Evolutionary conservation across 23 tunicate species (phyloP).

Genomic region (Phallusia fumigata): DNA sequence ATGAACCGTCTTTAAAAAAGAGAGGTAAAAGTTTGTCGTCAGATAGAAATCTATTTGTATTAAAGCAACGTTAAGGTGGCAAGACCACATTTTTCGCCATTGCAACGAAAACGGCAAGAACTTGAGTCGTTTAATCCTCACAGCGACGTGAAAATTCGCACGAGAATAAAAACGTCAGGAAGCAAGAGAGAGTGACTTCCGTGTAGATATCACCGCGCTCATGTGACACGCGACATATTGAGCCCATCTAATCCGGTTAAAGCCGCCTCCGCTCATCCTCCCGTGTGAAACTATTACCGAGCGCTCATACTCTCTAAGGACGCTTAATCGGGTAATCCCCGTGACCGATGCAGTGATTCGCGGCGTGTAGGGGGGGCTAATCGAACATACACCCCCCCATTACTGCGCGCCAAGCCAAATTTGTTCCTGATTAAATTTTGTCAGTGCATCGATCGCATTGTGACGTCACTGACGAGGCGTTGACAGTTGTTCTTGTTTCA

Average conservation of each 20-base stretch:
- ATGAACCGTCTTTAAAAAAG: too few species aligned
- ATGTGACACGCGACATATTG: constrained; percentile 9
- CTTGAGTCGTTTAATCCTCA: too few species aligned
- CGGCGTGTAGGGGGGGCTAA: constrained; percentile 4
- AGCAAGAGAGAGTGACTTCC: not conserved
- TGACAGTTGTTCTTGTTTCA: not conserved
- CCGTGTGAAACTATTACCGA: constrained; percentile 11
- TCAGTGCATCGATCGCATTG: not conserved
- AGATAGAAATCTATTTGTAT: too few species aligned
- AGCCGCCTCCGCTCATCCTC: constrained; percentile 17
- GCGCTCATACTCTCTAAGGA: not conserved
- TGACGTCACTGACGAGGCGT: constrained; percentile 8
- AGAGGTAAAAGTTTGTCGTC: too few species aligned
- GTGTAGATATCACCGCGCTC: not conserved
- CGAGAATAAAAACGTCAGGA: too few species aligned
- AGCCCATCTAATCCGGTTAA: constrained; percentile 13
- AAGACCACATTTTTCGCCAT: too few species aligned
- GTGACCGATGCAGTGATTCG: not conserved
- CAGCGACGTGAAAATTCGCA: too few species aligned
- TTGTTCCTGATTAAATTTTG: constrained; percentile 11
- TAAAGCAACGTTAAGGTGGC: too few species aligned
- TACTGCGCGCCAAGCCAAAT: not conserved
- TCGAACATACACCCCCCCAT: constrained; percentile 9
- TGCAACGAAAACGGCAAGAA: too few species aligned
- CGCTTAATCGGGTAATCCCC: constrained; percentile 16